A percentile compares a stretch with the other conserved stretches of the same genome.
Evolutionary conservation across 1,140 invertebrate genomes (phyloP).

Genomic region (Drosophila trapezifrons): DNA sequence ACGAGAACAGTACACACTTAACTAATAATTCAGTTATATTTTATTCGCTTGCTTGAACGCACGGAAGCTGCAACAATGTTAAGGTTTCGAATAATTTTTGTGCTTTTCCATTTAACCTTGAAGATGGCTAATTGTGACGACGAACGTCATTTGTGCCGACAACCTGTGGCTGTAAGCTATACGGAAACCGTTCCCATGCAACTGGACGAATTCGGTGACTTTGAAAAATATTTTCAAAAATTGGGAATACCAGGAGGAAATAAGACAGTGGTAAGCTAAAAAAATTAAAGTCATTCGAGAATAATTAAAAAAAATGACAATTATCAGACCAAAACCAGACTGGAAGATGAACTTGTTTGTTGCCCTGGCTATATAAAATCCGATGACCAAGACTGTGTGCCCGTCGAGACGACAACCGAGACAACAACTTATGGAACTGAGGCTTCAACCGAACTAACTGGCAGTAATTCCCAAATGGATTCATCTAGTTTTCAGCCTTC

Average conservation of each 20-base stretch:
- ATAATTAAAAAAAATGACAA: background rate
- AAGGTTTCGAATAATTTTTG: background rate
- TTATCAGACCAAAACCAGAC: slow-evolving; percentile 34
- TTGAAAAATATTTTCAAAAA: slow-evolving; percentile 7
- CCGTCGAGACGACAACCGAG: background rate
- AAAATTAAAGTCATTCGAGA: background rate
- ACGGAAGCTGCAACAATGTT: background rate
- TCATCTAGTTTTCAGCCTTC: background rate
- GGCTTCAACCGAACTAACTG: background rate
- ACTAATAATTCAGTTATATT: slow-evolving; percentile 11
- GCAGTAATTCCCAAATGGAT: no score
- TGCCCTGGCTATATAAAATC: slow-evolving; percentile 36
- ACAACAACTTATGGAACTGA: background rate
- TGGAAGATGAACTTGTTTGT: slow-evolving; percentile 23
- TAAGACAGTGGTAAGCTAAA: slow-evolving; percentile 12
- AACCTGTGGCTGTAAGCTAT: background rate
- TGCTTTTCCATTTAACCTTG: background rate
- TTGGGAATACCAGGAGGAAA: slow-evolving; percentile 4
- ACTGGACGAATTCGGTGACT: background rate
- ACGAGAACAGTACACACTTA: background rate
- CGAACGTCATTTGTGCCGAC: slow-evolving; percentile 18
- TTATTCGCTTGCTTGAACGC: background rate
- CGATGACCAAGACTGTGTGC: slow-evolving; percentile 7
- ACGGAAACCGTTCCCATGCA: background rate
- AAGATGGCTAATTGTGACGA: background rate